Conservation (phyloP, 2,888 invertebrate genomes). For the Sympetrum striolatum region DNA sequence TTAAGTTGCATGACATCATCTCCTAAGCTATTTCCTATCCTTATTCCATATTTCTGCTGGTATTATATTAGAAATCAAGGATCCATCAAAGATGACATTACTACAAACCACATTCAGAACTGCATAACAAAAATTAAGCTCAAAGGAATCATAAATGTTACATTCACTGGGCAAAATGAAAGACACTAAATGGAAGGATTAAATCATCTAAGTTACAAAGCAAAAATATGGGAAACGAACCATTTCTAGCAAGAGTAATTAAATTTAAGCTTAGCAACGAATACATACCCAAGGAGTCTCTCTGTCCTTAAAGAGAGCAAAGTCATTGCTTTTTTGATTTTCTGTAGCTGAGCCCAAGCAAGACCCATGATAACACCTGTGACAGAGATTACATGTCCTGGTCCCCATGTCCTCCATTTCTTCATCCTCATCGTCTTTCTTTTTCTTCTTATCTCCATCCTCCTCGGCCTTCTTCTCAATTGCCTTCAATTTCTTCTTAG, state of each 20-base stretch:
- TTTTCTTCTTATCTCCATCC: constrained; percentile 17
- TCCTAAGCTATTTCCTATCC: too few species aligned
- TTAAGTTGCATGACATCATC: too few species aligned
- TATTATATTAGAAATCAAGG: too few species aligned
- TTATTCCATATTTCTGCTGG: too few species aligned
- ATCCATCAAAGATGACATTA: too few species aligned
- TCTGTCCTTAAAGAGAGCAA: constrained; percentile 6
- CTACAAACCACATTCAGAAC: too few species aligned
- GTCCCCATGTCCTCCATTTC: constrained; percentile 17
- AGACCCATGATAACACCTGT: constrained; percentile 25
- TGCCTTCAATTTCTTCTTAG: background rate
- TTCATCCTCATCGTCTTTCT: background rate
- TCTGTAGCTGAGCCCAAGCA: background rate
- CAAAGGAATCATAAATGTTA: background rate
- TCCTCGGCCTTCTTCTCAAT: background rate
- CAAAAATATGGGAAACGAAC: background rate
- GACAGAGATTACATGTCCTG: constrained; percentile 22
- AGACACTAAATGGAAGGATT: background rate
- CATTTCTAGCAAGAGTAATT: background rate
- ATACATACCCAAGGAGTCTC: constrained; percentile 20
- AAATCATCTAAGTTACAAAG: background rate
- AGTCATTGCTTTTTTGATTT: background rate
- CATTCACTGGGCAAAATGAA: background rate
- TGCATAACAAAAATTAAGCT: too few species aligned
- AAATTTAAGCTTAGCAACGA: background rate